Base-by-base conservation (phyloP, 2,888 invertebrate genomes). In the Boloria selene region DNA sequence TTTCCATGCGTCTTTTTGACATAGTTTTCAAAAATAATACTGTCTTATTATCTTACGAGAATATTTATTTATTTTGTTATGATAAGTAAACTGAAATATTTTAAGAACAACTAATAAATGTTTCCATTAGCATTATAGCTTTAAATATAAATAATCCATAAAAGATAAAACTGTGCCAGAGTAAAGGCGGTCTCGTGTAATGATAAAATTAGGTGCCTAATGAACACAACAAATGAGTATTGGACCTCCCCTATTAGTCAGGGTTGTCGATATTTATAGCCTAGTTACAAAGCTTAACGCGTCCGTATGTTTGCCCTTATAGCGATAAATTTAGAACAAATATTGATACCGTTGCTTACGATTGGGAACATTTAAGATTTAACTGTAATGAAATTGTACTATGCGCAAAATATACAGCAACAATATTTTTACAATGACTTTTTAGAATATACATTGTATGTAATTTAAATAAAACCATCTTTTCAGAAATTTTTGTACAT, bases 191-290 rank as follows among this genome's bases (percentile, higher is more conserved):
- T 52, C 31, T n/a, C 26, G 52, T n/a, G n/a, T 52, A 26, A 45
- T 56, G 22, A 56, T 56, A 45, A n/a, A 44, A 56, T 56, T 56
- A 56, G 56, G 18, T 45, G 18, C 17, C 22, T 45, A 56, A 56
- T 22, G 44, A 56, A 56, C 56, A 26, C 44, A 45, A 56, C 44
- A 56, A 45, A 56, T 45, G 56, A 18, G 18, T 56, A 44, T n/a
- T n/a, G 44, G n/a, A 44, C 44, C 55, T 45, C 56, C 55, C 71
- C 82, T 74, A 85, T 86, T 85, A 85, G 76, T 87, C 85, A 86
- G 75, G 72, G 81, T 75, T 76, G 74, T 78, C 85, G 78, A 86
- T 87, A 87, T 86, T 86, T 87, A 86, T 86, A 74, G 85, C 82
- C 76, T 45, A 79, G 82, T 84, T 81, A 78, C 77, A 77, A 83